These are phyloP conservation scores for Odontocerum albicorne DNA, from an alignment of 2,888 invertebrate genomes.

Conservation along the genomic window DNA sequence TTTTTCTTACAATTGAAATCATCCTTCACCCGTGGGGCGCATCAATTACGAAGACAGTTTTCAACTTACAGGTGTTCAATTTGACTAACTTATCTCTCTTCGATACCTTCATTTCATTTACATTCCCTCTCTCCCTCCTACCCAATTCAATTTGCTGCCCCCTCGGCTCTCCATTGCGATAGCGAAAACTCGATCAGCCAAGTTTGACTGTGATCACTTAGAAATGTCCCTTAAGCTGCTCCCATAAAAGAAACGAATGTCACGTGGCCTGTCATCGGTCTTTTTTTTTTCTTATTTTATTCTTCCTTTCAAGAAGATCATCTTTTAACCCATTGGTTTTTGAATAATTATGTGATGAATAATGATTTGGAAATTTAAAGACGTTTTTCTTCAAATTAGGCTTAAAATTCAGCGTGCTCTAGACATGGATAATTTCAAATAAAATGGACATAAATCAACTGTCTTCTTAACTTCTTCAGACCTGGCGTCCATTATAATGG, in stretches of 20 bases:
- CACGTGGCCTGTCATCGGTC: conserved; percentile 34
- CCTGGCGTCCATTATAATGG: no score
- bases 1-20: conserved; percentile 14
- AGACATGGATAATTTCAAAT: no score
- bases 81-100: conserved; percentile 20
- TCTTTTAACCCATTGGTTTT: no score
- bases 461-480: no score
- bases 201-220: conserved; percentile 27
- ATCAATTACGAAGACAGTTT: conserved; percentile 20
- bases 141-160: conserved; percentile 22
- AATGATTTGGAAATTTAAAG: no score
- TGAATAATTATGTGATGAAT: no score
- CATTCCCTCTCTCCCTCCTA: conserved; percentile 15
- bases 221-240: conserved; percentile 25
- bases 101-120: conserved; percentile 22
- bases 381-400: no score
- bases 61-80: conserved; percentile 26
- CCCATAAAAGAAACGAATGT: conserved; percentile 33
- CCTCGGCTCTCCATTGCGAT: conserved; percentile 13
- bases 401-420: no score
- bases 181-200: conserved; percentile 14
- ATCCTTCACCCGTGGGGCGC: conserved; percentile 1
- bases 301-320: no score
- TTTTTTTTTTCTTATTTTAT: conserved; percentile 6
- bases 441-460: no score